Evolutionary conservation across 2,113 vertebrate species (phyloP).

Genomic region (Tragelaphus buxtoni): DNA sequence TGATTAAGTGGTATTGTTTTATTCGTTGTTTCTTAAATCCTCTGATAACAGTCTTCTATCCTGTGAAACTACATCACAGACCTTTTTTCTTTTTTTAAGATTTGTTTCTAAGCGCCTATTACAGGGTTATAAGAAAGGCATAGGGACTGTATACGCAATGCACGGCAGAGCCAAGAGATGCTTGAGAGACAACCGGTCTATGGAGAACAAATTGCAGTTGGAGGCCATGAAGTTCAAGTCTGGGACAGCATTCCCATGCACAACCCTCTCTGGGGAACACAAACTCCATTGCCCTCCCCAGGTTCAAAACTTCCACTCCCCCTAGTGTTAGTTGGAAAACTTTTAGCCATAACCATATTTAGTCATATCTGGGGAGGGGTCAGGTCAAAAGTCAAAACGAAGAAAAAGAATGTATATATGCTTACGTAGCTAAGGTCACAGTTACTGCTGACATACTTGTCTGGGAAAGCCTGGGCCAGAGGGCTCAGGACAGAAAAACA

Average conservation of each 20-base stretch:
- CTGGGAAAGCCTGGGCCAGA: constrained; percentile 62
- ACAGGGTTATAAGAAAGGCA: not conserved
- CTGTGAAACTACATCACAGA: not conserved
- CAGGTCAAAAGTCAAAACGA: constrained; percentile 18
- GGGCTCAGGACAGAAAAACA: constrained; percentile 15
- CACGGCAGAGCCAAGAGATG: not conserved
- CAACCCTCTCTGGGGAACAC: constrained; percentile 56
- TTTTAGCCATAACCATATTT: constrained; percentile 71
- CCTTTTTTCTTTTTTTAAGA: not conserved
- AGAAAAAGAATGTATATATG: not conserved
- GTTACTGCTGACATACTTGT: constrained; percentile 53
- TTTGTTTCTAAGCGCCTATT: not conserved
- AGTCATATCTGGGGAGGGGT: constrained; percentile 61
- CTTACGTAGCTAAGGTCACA: constrained; percentile 70
- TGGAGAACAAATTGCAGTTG: not conserved
- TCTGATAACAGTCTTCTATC: not conserved
- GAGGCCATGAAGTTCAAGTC: constrained; percentile 37
- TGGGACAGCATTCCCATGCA: constrained; percentile 36
- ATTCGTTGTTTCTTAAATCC: not conserved
- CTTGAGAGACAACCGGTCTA: not conserved
- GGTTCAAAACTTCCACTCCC: constrained; percentile 64
- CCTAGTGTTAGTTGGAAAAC: not conserved
- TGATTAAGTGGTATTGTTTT: not conserved
- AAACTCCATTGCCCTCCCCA: not conserved
- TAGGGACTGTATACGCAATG: not conserved